Evolutionary conservation across 2,113 vertebrate genomes (phyloP).

Genomic region (Syngnathus typhle): DNA sequence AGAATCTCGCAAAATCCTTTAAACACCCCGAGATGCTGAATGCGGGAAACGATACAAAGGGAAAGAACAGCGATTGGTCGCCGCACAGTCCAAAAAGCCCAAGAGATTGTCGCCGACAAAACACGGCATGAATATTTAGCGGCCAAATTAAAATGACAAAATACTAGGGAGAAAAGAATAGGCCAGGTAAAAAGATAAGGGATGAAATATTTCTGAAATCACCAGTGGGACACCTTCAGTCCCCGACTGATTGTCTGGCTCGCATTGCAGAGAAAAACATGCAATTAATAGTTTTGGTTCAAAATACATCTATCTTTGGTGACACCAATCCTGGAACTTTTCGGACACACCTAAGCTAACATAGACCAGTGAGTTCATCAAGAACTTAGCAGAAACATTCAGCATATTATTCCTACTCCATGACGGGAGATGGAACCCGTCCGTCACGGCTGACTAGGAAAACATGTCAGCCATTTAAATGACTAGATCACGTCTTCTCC

Average conservation of each 20-base stretch:
- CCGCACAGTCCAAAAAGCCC: slow-evolving; percentile 58
- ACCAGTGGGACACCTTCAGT: slow-evolving; percentile 59
- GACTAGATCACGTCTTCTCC: background rate
- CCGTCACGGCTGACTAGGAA: background rate
- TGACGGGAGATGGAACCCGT: background rate
- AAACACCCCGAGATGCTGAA: slow-evolving; percentile 19
- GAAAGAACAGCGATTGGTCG: slow-evolving; percentile 52
- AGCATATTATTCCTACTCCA: background rate
- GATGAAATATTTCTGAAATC: slow-evolving; percentile 60
- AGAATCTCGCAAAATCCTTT: slow-evolving; percentile 18
- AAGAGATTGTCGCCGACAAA: slow-evolving; percentile 69
- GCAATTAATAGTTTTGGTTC: too few species aligned
- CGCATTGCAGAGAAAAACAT: too few species aligned
- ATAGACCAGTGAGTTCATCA: too few species aligned
- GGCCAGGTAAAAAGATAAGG: slow-evolving; percentile 45
- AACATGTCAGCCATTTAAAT: background rate
- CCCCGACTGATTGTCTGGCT: slow-evolving; percentile 21
- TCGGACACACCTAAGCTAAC: too few species aligned
- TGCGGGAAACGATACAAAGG: slow-evolving; percentile 48
- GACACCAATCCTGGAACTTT: too few species aligned
- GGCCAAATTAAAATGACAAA: slow-evolving; percentile 71
- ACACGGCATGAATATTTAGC: slow-evolving; percentile 72
- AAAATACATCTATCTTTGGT: too few species aligned
- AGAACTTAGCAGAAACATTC: too few species aligned
- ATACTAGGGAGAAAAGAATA: slow-evolving; percentile 58